phyloP scores from a whole-genome alignment of 2,113 vertebrate genomes.

The Blennius ocellaris region DNA sequence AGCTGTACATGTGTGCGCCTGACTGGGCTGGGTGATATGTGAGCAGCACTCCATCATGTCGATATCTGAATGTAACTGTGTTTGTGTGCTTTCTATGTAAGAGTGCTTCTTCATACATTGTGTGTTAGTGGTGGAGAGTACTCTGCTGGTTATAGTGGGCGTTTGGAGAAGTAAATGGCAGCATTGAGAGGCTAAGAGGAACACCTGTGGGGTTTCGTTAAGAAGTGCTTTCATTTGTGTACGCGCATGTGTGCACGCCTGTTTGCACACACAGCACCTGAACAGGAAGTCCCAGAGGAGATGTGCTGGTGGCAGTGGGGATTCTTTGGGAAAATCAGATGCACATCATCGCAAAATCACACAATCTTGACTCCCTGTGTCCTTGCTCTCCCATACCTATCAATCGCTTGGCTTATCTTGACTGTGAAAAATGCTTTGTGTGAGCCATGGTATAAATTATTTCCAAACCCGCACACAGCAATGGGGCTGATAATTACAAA shows the following conservation, averaged over 20 bases:
- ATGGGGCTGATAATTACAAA: constrained; percentile 42
- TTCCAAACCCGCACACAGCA: constrained; percentile 33
- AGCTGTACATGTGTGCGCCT: constrained; percentile 61
- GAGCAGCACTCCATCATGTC: constrained; percentile 42
- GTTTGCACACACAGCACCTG: constrained; percentile 70
- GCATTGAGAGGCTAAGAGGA: constrained; percentile 47
- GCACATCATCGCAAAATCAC: constrained; percentile 52
- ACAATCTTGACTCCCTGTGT: constrained; percentile 24
- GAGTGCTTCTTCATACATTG: constrained; percentile 47
- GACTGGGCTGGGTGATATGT: constrained; percentile 46
- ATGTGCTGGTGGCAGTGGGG: constrained; percentile 66
- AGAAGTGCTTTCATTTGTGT: constrained; percentile 38
- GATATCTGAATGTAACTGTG: constrained; percentile 55
- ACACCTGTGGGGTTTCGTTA: constrained; percentile 56
- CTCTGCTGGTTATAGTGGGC: constrained; percentile 25
- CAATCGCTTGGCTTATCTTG: constrained; percentile 19
- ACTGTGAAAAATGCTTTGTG: not conserved
- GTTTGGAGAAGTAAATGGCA: constrained; percentile 13
- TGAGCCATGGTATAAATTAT: constrained; percentile 25
- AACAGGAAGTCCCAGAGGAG: constrained; percentile 71
- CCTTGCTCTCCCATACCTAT: constrained; percentile 1
- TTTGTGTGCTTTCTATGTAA: constrained; percentile 60
- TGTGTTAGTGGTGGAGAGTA: constrained; percentile 29
- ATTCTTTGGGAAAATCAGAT: constrained; percentile 62
- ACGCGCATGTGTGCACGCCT: constrained; percentile 30